Evolutionary conservation across 1,140 invertebrate genomes (phyloP).

Genomic region (Drosophila nebulosa): DNA sequence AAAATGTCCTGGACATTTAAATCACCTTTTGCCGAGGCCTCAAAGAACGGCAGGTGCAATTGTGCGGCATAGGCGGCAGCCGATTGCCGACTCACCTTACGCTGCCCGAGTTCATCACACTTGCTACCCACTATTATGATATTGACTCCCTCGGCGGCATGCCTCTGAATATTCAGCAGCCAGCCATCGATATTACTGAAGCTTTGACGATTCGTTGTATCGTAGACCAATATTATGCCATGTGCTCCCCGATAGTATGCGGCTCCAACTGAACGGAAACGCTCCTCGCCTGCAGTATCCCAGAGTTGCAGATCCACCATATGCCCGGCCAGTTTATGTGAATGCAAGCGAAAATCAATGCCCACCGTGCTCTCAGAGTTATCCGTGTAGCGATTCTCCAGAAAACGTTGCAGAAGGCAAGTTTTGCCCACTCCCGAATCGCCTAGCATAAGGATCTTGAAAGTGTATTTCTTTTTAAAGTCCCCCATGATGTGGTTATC

Average conservation of each 20-base stretch:
- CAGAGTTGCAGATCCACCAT: constrained; percentile 31
- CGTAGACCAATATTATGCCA: constrained; percentile 43
- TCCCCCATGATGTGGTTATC: neutral
- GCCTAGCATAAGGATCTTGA: constrained; percentile 46
- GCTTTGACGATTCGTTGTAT: constrained; percentile 15
- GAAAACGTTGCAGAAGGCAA: constrained; percentile 29
- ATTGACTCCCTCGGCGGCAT: neutral
- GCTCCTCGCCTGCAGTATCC: constrained; percentile 48
- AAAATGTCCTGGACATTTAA: constrained; percentile 34
- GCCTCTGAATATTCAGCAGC: constrained; percentile 22
- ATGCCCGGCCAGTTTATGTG: constrained; percentile 20
- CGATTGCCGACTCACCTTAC: constrained; percentile 18
- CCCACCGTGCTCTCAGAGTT: constrained; percentile 21
- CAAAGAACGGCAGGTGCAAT: constrained; percentile 9
- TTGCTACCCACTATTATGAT: constrained; percentile 46
- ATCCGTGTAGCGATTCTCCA: constrained; percentile 1
- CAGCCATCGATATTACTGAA: constrained; percentile 16
- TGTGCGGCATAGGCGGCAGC: constrained; percentile 7
- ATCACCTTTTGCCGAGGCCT: constrained; percentile 37
- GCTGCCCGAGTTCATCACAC: constrained; percentile 18
- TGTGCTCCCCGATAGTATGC: constrained; percentile 25
- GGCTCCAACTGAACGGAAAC: constrained; percentile 16
- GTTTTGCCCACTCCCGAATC: constrained; percentile 44
- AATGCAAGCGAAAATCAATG: constrained; percentile 16
- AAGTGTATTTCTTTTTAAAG: neutral